These are phyloP conservation scores for Hippocampus guttulatus DNA, from an alignment of 2,113 vertebrate genomes.

Conservation along the genomic window DNA sequence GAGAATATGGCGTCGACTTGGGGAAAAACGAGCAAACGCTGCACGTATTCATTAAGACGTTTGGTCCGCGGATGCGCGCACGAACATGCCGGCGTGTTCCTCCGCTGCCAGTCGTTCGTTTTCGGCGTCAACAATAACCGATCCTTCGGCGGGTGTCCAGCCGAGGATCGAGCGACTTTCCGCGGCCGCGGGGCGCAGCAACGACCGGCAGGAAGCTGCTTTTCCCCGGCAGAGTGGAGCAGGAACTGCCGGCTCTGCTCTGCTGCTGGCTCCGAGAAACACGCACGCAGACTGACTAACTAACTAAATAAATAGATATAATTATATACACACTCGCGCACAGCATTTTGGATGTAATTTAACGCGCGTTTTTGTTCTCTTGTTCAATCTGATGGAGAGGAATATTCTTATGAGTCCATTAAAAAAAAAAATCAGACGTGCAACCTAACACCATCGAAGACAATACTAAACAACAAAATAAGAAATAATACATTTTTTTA, in stretches of 20 bases:
- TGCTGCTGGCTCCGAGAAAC: constrained; percentile 15
- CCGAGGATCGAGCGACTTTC: constrained; percentile 4
- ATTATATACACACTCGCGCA: background rate
- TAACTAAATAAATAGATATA: constrained; percentile 3
- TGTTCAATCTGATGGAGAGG: no score
- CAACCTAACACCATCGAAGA: no score
- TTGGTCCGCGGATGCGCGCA: background rate
- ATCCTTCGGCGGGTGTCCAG: background rate
- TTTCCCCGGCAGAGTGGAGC: constrained; percentile 53
- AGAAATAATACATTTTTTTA: background rate
- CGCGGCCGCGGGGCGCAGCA: constrained; percentile 36
- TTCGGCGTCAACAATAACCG: background rate
- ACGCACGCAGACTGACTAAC: background rate
- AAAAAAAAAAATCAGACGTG: no score
- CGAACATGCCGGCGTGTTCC: background rate
- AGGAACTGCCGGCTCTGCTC: constrained; percentile 45
- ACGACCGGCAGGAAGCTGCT: constrained; percentile 58
- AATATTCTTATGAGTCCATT: no score
- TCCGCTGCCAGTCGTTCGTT: background rate
- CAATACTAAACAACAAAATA: no score
- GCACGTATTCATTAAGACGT: background rate
- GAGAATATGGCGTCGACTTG: constrained; percentile 36
- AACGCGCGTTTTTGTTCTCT: background rate
- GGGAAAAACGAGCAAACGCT: background rate
- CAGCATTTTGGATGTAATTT: background rate